These are phyloP conservation scores for Tipula unca DNA, from an alignment of 2,888 invertebrate genomes.

Conservation along the genomic window DNA sequence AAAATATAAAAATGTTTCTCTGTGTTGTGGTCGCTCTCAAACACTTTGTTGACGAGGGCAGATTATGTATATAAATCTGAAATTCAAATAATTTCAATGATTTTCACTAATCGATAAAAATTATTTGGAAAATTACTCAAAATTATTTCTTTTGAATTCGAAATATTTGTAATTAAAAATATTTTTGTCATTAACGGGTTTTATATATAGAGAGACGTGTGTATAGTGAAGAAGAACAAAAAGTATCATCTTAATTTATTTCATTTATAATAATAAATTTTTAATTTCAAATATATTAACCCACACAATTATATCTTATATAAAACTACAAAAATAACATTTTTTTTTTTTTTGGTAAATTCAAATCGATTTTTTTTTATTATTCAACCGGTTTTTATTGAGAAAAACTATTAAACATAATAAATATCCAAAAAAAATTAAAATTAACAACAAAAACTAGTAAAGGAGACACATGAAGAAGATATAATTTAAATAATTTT, in stretches of 20 bases:
- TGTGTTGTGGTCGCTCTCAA: background rate
- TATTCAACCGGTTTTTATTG: background rate
- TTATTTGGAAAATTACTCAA: background rate
- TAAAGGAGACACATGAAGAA: conserved; percentile 14
- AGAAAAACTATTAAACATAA: conserved; percentile 14
- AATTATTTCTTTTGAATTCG: background rate
- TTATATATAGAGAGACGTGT: background rate
- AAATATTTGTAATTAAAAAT: background rate
- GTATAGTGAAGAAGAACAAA: background rate
- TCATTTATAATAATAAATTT: background rate
- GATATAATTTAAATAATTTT: background rate
- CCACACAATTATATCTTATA: conserved; percentile 3
- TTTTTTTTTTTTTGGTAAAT: background rate
- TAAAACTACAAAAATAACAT: background rate
- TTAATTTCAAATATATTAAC: background rate
- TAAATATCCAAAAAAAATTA: conserved; percentile 9
- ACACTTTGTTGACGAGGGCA: background rate
- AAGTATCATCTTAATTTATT: background rate
- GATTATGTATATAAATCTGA: background rate
- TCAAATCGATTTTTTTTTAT: background rate
- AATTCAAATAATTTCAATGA: no score
- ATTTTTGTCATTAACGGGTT: background rate
- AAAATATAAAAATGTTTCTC: background rate
- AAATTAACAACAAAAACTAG: conserved; percentile 3
- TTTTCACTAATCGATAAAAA: no score